These are phyloP conservation scores for Anguilla marmorata DNA, from an alignment of 2,797 vertebrate species.

Conservation along the genomic window DNA sequence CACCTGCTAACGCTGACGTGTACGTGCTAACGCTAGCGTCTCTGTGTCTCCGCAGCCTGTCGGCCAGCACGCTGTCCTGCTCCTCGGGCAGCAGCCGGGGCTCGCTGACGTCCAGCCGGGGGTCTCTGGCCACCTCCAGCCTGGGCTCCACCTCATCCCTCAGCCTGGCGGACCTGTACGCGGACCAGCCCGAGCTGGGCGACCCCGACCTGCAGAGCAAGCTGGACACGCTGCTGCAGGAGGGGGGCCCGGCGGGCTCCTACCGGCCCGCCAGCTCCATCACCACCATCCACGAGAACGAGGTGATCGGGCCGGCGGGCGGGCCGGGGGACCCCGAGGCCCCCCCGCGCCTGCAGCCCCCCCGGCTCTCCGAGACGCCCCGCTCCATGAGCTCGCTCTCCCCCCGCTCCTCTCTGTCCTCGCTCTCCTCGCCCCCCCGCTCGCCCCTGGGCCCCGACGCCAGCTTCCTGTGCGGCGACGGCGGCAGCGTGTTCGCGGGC, in stretches of 20 bases:
- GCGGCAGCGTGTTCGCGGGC: slow-evolving; percentile 63
- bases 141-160: slow-evolving; percentile 89
- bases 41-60: slow-evolving; percentile 74
- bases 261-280: slow-evolving; percentile 90
- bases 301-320: slow-evolving; percentile 77
- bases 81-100: slow-evolving; percentile 95
- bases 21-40: not conserved
- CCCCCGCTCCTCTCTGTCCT: slow-evolving; percentile 93
- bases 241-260: slow-evolving; percentile 68
- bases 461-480: slow-evolving; percentile 78
- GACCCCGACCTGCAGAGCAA: slow-evolving; percentile 90
- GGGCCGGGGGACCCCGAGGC: slow-evolving; percentile 63
- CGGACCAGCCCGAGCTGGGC: slow-evolving; percentile 81
- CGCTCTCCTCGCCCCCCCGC: slow-evolving; percentile 91
- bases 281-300: slow-evolving; percentile 93
- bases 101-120: slow-evolving; percentile 89
- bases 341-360: slow-evolving; percentile 72
- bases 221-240: slow-evolving; percentile 86
- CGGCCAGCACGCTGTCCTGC: slow-evolving; percentile 91
- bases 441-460: slow-evolving; percentile 84
- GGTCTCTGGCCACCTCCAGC: slow-evolving; percentile 89
- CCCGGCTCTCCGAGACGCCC: slow-evolving; percentile 85
- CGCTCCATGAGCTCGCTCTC: slow-evolving; percentile 90
- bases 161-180: slow-evolving; percentile 92
- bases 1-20: not conserved